These are phyloP conservation scores for Hypercompe scribonia DNA, from an alignment of 2,888 invertebrate species.

Conservation along the genomic window DNA sequence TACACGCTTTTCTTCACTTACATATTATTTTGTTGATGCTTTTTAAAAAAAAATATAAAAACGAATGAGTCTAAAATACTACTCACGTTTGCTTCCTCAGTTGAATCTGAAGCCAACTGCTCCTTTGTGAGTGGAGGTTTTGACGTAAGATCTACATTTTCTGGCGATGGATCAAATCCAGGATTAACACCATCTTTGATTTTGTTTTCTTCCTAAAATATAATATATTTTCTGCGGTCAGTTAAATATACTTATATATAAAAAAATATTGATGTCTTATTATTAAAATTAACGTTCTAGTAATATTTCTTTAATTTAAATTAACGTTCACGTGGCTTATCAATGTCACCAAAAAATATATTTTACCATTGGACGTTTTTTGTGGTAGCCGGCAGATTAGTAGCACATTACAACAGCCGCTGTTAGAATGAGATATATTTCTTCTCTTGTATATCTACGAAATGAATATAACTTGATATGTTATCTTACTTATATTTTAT, in stretches of 20 bases:
- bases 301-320: background rate
- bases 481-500: constrained; percentile 25
- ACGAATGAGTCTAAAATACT: background rate
- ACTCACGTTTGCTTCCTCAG: constrained; percentile 40
- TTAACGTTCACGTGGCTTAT: background rate
- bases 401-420: constrained; percentile 44
- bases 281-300: too few relatives aligned
- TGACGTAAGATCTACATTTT: constrained; percentile 40
- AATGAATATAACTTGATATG: constrained; percentile 45
- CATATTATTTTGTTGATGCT: background rate
- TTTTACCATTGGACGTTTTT: constrained; percentile 43
- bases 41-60: background rate
- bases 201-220: constrained; percentile 32
- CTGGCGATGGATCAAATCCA: constrained; percentile 56
- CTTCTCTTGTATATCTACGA: constrained; percentile 36
- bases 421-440: constrained; percentile 43
- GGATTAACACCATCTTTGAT: constrained; percentile 49
- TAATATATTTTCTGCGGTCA: background rate
- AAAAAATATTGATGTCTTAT: background rate
- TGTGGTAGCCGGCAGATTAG: constrained; percentile 15
- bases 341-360: background rate
- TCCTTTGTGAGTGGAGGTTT: constrained; percentile 17
- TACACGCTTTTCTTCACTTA: background rate
- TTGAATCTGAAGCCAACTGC: constrained; percentile 15
- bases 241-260: background rate